Conservation (phyloP, 2,797 vertebrate genomes). For the Manis crassicaudata region DNA sequence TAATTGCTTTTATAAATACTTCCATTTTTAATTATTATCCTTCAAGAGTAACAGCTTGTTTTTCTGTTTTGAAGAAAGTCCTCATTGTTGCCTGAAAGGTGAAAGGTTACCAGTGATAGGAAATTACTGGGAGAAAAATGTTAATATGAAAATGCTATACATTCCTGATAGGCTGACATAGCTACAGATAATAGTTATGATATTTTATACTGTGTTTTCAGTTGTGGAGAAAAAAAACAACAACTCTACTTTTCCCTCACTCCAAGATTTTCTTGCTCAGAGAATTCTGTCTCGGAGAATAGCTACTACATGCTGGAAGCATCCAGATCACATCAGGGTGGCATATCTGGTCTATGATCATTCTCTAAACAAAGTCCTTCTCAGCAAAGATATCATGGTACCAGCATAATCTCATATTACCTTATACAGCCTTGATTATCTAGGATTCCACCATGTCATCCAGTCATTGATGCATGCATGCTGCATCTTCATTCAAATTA, state of each 20-base stretch:
- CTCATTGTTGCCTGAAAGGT: neutral
- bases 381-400: neutral
- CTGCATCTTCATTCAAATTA: neutral
- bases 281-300: neutral
- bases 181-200: neutral
- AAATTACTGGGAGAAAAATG: neutral
- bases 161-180: neutral
- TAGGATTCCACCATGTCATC: neutral
- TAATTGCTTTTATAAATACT: neutral
- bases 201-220: neutral
- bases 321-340: neutral
- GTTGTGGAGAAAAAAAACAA: neutral
- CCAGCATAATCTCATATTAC: neutral
- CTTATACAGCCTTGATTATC: neutral
- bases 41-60: neutral
- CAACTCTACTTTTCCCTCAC: neutral
- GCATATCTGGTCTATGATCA: neutral
- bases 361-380: neutral
- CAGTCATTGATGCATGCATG: neutral
- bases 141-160: neutral
- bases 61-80: neutral
- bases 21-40: neutral
- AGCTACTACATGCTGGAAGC: neutral
- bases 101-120: neutral
- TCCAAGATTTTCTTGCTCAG: neutral